A percentile compares a stretch with the other conserved stretches of the same genome.
Conservation (phyloP, 2,113 vertebrate genomes). For the Vidua chalybeata region DNA sequence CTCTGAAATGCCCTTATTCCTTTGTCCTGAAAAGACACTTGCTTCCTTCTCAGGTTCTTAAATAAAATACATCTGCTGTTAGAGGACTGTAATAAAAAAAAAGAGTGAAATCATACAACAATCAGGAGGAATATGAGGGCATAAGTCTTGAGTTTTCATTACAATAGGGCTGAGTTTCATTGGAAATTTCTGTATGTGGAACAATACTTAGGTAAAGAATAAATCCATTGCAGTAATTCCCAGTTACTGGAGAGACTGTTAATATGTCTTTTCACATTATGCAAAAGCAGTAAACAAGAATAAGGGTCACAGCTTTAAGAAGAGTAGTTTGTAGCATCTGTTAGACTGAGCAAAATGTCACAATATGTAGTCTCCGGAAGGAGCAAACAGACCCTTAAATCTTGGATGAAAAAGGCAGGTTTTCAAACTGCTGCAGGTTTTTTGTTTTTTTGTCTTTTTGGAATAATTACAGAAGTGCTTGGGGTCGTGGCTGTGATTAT, state of each 20-base stretch:
- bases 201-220: background rate
- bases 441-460: conserved; percentile 6
- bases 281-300: conserved; percentile 18
- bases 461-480: background rate
- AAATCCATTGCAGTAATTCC: background rate
- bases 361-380: conserved; percentile 4
- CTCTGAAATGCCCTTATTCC: background rate
- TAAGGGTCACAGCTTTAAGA: conserved; percentile 21
- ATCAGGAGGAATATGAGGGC: background rate
- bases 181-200: background rate
- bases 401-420: background rate
- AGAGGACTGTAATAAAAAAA: background rate
- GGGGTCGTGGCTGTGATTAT: background rate
- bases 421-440: background rate
- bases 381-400: conserved; percentile 38
- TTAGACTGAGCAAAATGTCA: conserved; percentile 38
- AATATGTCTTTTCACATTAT: background rate
- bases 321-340: conserved; percentile 14
- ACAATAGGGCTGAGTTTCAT: background rate
- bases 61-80: background rate
- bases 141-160: background rate
- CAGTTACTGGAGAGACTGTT: background rate
- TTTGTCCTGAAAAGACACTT: background rate
- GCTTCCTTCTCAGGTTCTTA: background rate
- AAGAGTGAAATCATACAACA: background rate